phyloP scores from a whole-genome alignment of 2,797 vertebrate genomes.

The Danio aesculapii region DNA sequence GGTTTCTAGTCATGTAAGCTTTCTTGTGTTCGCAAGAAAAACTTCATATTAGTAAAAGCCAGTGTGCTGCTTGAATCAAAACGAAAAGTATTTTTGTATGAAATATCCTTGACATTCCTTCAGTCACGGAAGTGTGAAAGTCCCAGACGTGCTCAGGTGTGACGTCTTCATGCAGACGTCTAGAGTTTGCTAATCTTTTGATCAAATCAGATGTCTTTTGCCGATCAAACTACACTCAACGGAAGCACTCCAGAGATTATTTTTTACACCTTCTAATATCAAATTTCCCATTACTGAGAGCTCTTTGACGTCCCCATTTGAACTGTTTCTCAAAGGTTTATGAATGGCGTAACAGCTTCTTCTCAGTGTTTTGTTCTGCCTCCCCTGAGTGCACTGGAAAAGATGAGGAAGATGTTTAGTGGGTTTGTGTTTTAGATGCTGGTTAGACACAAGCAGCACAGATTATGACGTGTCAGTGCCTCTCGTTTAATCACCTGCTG shows the following conservation, averaged over 20 bases:
- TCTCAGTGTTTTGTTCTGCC: slow-evolving; percentile 1
- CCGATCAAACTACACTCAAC: not conserved
- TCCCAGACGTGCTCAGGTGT: slow-evolving; percentile 29
- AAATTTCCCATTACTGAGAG: not conserved
- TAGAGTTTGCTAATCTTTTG: slow-evolving; percentile 6
- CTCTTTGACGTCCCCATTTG: not conserved
- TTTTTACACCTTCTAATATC: not conserved
- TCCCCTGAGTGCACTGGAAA: not conserved
- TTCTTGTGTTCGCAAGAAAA: slow-evolving; percentile 58
- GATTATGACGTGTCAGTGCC: slow-evolving; percentile 11
- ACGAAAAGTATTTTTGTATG: slow-evolving; percentile 77
- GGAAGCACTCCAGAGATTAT: slow-evolving; percentile 20
- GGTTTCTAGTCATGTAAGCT: slow-evolving; percentile 65
- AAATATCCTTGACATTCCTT: slow-evolving; percentile 76
- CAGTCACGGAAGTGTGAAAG: slow-evolving; percentile 50
- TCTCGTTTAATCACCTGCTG: slow-evolving; percentile 16
- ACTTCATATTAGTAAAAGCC: slow-evolving; percentile 68
- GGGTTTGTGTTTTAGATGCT: not conserved
- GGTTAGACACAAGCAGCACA: not conserved
- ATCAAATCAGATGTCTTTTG: not conserved
- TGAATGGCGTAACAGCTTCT: not conserved
- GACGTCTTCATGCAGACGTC: not conserved
- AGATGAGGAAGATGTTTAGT: slow-evolving; percentile 1
- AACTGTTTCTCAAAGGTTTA: not conserved
- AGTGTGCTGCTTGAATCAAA: slow-evolving; percentile 75